Evolutionary conservation across 2,797 vertebrate species (phyloP).

Genomic region (Gallinago solitaria): DNA sequence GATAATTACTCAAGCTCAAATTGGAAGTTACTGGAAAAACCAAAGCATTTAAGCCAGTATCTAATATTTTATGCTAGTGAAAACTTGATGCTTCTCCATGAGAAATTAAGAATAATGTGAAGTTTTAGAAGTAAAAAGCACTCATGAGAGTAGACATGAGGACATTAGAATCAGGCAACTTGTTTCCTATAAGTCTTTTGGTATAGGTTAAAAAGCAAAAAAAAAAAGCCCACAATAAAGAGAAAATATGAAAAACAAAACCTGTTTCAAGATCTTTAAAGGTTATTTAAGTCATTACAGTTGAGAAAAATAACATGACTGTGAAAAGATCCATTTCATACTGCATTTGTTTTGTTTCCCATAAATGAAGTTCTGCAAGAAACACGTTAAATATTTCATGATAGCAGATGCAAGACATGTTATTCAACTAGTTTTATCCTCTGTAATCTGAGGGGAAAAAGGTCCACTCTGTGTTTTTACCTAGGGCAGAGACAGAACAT

Average conservation of each 20-base stretch:
- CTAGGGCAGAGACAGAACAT: not conserved
- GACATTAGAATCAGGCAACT: not conserved
- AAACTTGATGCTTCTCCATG: not conserved
- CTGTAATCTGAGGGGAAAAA: not conserved
- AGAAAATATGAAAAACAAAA: not conserved
- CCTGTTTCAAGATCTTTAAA: not conserved
- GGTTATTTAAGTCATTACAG: not conserved
- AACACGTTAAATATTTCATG: not conserved
- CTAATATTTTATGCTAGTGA: not conserved
- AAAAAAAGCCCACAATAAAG: not conserved
- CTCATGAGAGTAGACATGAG: not conserved
- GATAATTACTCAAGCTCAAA: not conserved
- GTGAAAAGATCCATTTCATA: not conserved
- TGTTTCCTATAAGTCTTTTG: not conserved
- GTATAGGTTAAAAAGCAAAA: not conserved
- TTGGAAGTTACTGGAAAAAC: not conserved
- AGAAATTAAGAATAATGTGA: not conserved
- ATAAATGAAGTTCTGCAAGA: not conserved
- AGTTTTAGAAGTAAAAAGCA: not conserved
- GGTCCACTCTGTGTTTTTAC: not conserved
- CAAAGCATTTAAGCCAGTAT: not conserved
- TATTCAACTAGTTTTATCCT: not conserved
- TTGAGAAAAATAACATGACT: not conserved
- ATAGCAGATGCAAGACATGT: not conserved
- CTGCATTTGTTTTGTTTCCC: not conserved